phyloP scores from a whole-genome alignment of 2,888 invertebrate genomes.

The Aleiodes alternator region DNA sequence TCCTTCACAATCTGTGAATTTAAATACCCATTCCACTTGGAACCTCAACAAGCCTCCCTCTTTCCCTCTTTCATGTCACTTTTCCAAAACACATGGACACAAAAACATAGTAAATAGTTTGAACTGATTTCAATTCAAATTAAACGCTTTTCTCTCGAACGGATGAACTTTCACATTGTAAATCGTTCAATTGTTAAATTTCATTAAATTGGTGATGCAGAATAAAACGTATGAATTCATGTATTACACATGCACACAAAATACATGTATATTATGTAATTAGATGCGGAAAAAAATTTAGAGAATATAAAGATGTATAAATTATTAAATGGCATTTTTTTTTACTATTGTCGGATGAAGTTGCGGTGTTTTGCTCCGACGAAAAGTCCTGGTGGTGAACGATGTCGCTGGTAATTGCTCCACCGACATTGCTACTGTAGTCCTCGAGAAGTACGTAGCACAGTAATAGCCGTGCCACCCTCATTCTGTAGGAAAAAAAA shows the following conservation, averaged over 20 bases:
- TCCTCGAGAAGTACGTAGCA: conserved; percentile 72
- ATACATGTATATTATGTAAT: background rate
- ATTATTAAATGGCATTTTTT: conserved; percentile 33
- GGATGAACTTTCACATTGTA: conserved; percentile 11
- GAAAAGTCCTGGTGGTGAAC: conserved; percentile 64
- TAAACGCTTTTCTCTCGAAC: conserved; percentile 19
- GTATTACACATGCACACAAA: background rate
- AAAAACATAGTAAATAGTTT: conserved; percentile 27
- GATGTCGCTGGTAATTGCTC: conserved; percentile 67
- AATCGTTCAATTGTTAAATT: conserved; percentile 30
- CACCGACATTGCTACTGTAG: conserved; percentile 69
- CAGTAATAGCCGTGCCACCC: conserved; percentile 73
- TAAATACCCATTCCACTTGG: conserved; percentile 13
- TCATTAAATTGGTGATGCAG: conserved; percentile 16
- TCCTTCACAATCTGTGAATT: conserved; percentile 5
- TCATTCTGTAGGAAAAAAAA: conserved; percentile 66
- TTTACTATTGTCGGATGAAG: conserved; percentile 57
- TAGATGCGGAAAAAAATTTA: too few relatives aligned
- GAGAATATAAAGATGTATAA: conserved; percentile 42
- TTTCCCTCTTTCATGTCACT: too few relatives aligned
- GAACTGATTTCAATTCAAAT: conserved; percentile 29
- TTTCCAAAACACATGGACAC: conserved; percentile 23
- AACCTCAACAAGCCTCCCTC: too few relatives aligned
- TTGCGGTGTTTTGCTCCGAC: conserved; percentile 55
- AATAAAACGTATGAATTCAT: conserved; percentile 13